Evolutionary conservation across 2,113 vertebrate genomes (phyloP).

Genomic region (Merops nubicus): DNA sequence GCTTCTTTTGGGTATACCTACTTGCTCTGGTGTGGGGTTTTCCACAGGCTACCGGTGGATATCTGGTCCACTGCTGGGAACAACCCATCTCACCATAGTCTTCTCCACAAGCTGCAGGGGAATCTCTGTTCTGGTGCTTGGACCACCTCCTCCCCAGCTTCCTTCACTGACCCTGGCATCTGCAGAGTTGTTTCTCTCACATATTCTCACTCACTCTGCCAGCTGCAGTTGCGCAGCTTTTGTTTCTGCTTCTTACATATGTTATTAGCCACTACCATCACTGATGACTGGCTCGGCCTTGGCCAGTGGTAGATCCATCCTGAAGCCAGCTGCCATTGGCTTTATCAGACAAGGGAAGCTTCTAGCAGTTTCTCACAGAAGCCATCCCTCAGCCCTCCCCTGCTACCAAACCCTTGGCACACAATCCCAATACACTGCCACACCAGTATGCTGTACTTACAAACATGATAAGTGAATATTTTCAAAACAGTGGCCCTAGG

Average conservation of each 20-base stretch:
- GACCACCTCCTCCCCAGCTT: no score
- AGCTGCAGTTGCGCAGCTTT: not conserved
- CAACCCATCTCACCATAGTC: no score
- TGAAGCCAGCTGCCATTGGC: not conserved
- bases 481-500: not conserved
- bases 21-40: not conserved
- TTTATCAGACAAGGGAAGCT: not conserved
- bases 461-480: not conserved
- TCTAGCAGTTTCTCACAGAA: not conserved
- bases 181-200: not conserved
- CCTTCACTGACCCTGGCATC: not conserved
- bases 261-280: rapidly evolving
- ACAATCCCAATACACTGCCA: not conserved
- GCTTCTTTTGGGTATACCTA: no score
- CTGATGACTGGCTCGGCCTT: not conserved
- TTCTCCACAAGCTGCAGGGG: not conserved
- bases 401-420: not conserved
- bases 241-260: not conserved
- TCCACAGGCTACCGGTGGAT: not conserved
- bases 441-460: not conserved
- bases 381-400: not conserved
- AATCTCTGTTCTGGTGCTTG: not conserved
- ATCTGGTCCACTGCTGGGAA: not conserved
- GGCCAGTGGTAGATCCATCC: rapidly evolving
- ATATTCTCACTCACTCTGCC: not conserved